Evolutionary conservation across 2,888 invertebrate species (phyloP), one percentile per base, ranked within the genome.

Genomic region (Rotaria magnacalcarata): DNA sequence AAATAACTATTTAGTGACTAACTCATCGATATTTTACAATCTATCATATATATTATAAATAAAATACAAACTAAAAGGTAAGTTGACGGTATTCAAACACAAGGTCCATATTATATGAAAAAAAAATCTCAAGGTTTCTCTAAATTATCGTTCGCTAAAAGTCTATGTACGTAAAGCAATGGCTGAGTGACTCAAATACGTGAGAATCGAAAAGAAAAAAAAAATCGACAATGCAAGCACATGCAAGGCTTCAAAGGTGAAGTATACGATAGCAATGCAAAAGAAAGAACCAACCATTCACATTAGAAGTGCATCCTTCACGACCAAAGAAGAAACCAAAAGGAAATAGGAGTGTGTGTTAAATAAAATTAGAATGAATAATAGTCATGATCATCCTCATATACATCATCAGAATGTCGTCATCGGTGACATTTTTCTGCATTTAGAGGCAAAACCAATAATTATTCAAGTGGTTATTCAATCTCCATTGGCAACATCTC

Each of bases 231-330:
- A 67, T 34, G 67, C 34, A n/a, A 16, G 34, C 67, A 16, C 6
- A 67, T 67, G 67, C 34, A 67, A 27, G 67, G 34, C 34, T 67
- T 67, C 67, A 67, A 67, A 67, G 67, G 67, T 67, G 67, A 67
- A 67, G 34, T 67, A 34, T 67, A 67, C 67, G 67, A 34, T 16
- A 67, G 67, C 34, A 67, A 67, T 67, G 27, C n/a, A 67, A 67
- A 67, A 67, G 67, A 67, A 67, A 67, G 34, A 67, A 34, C 67
- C 11, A 27, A 67, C 27, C 34, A 67, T 67, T 27, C 67, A 27
- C 67, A 34, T 67, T 8, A 27, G 16, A 34, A 34, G 67, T 67
- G 34, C 6, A n/a, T 67, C 34, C 67, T 67, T 34, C 16, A 67
- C 27, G 5, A n/a, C 8, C 0, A 8, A 60, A n/a, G 27, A 8